phyloP scores from a whole-genome alignment of 1,140 invertebrate genomes.

The Hylaeus volcanicus region DNA sequence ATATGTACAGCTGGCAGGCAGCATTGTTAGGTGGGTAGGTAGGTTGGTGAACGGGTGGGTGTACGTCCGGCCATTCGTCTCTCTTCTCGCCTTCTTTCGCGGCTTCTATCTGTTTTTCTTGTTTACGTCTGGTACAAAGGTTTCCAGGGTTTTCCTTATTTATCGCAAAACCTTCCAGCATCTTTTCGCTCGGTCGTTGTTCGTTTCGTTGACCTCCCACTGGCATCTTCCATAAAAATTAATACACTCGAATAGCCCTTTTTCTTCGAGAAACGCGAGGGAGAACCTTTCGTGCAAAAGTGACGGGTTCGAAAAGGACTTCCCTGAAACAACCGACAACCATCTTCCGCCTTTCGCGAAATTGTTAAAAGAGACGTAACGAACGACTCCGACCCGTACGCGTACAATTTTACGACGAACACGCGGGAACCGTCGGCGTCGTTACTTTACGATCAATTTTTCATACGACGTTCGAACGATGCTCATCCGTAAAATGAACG shows the following conservation, averaged over 20 bases:
- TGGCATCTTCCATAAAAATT: constrained; percentile 1
- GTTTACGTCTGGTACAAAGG: not conserved
- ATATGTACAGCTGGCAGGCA: not conserved
- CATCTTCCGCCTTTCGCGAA: not conserved
- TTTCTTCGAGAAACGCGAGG: not conserved
- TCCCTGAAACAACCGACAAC: not conserved
- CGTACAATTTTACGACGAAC: too few relatives aligned
- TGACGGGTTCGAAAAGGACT: not conserved
- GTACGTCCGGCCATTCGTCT: not conserved
- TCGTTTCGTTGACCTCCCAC: not conserved
- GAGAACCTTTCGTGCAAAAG: not conserved
- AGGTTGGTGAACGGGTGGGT: too few relatives aligned
- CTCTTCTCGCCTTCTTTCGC: not conserved
- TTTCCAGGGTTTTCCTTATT: not conserved
- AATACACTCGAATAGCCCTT: not conserved
- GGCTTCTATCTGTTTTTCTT: not conserved
- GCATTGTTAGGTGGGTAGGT: constrained; percentile 17
- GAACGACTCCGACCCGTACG: not conserved
- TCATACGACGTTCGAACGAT: not conserved
- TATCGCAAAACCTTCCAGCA: constrained; percentile 12
- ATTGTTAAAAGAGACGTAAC: constrained; percentile 6
- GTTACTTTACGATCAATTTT: not conserved
- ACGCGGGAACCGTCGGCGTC: not conserved
- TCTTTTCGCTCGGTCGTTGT: not conserved
- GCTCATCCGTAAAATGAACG: constrained; percentile 22